A percentile compares a stretch with the other conserved stretches of the same genome.
phyloP scores from a whole-genome alignment of 2,113 vertebrate genomes.

The Rhinopithecus roxellana region DNA sequence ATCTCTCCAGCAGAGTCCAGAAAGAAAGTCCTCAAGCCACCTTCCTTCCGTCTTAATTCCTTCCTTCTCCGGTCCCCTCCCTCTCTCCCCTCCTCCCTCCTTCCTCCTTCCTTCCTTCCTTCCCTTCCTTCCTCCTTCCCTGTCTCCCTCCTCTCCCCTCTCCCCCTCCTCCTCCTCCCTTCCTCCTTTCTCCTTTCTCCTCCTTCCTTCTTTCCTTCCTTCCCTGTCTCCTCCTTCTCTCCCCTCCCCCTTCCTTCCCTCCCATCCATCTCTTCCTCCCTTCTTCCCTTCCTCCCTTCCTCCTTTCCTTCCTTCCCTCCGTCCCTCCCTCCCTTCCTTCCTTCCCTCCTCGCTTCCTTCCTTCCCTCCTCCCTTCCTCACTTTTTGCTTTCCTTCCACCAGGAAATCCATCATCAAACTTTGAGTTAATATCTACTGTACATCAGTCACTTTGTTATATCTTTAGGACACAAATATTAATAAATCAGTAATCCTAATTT shows the following conservation, averaged over 20 bases:
- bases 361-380: background rate
- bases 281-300: background rate
- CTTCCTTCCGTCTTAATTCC: too few species aligned
- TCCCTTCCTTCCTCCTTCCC: background rate
- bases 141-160: rapidly evolving
- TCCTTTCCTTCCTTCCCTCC: background rate
- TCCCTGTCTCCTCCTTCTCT: background rate
- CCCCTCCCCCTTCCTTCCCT: background rate
- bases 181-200: rapidly evolving
- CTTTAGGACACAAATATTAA: background rate
- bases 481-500: background rate
- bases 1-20: too few species aligned
- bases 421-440: background rate
- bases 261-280: too few species aligned
- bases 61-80: too few species aligned
- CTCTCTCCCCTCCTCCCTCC: background rate
- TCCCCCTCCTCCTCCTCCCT: rapidly evolving
- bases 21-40: too few species aligned
- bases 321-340: rapidly evolving
- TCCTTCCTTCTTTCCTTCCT: background rate
- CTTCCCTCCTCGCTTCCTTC: too few species aligned
- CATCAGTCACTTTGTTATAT: background rate
- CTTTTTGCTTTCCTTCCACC: background rate
- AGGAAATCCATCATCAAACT: background rate
- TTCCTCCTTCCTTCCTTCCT: too few species aligned